Base-by-base conservation (phyloP, 23 tunicate species). In the Halocynthia roretzi region DNA sequence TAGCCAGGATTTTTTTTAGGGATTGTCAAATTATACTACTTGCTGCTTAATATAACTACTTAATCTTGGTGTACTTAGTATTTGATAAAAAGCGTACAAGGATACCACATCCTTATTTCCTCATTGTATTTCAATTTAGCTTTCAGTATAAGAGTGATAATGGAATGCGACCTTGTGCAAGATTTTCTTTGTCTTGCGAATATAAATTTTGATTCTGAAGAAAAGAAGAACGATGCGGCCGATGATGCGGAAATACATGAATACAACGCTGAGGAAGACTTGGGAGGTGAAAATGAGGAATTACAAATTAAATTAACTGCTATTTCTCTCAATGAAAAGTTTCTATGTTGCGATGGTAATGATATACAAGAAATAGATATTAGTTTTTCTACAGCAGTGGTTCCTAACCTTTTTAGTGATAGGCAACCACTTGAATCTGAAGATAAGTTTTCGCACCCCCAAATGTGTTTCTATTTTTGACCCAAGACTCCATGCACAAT, bases 221-320 rank as follows among this genome's bases (percentile, higher is more conserved):
- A 52, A 8, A 74, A 54, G 49, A 70, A 69, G 2, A 51, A 64
- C 51, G 76, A 82, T 20, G 52, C 82, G 21, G 53, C 52, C 5
- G 79, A 76, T 11, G 91, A 91, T 23, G 82, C 85, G 1, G 97
- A 91, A 55, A 76, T 81, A 10, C 97, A 91, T 54, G 87, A 71
- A 10, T 91, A 91, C 61, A 91, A 91, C 70, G 85, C 97, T 7
- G 97, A 91, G 58, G 87, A 82, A 63, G 97, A 91, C 51, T 54
- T 91, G 6, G 97, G 91, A 40, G 20, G 64, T 53, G 22, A 50
- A 19, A 4, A 67, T 31, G 44, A 31, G 44, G 44, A 31, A 31
- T 31, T 31, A 31, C 44, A 4, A 31, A 31, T 0, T 31, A 31
- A 31, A 31, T 31, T 31, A 31, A 31, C 44, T 31, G 44, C 44